Percentiles rank a stretch among this genome's conserved stretches.
These are phyloP conservation scores for Caenorhabditis inopinata DNA, from an alignment of 1,140 invertebrate species.

Conservation along the genomic window DNA sequence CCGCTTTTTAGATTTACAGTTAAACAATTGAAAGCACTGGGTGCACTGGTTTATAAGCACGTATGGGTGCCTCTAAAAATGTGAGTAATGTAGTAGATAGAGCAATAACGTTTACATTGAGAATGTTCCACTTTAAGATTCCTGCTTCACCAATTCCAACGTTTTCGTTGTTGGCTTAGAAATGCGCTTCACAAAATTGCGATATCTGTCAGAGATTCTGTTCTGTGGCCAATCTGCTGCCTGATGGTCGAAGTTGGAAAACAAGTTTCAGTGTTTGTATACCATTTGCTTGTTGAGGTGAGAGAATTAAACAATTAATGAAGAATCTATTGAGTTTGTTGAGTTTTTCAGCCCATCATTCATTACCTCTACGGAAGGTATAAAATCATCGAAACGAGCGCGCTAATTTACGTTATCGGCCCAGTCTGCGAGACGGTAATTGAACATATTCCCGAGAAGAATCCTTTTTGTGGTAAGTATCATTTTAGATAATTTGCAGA, in stretches of 20 bases:
- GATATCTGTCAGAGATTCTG: slow-evolving; percentile 35
- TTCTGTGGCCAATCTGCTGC: slow-evolving; percentile 43
- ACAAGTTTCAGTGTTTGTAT: slow-evolving; percentile 18
- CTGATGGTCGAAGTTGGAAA: slow-evolving; percentile 32
- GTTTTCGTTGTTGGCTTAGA: not conserved
- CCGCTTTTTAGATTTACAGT: slow-evolving; percentile 35
- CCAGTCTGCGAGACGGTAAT: slow-evolving; percentile 54
- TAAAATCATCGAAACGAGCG: slow-evolving; percentile 56
- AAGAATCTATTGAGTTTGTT: not conserved
- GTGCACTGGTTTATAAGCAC: slow-evolving; percentile 8
- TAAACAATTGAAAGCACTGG: slow-evolving; percentile 10
- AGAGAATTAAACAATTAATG: too few species aligned
- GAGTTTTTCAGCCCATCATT: slow-evolving; percentile 44
- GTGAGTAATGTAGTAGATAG: slow-evolving; percentile 35
- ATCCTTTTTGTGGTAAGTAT: slow-evolving; percentile 56
- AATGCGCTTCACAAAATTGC: not conserved
- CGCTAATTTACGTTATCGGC: slow-evolving; percentile 57
- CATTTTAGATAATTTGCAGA: not conserved
- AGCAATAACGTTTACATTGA: too few species aligned
- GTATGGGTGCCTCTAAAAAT: slow-evolving; percentile 36
- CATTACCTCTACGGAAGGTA: slow-evolving; percentile 52
- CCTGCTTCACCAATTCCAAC: not conserved
- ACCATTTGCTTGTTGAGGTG: slow-evolving; percentile 12
- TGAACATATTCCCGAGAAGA: slow-evolving; percentile 55
- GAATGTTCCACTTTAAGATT: too few species aligned